Conservation (phyloP, 1,140 invertebrate genomes). For the Schmidtea mediterranea region DNA sequence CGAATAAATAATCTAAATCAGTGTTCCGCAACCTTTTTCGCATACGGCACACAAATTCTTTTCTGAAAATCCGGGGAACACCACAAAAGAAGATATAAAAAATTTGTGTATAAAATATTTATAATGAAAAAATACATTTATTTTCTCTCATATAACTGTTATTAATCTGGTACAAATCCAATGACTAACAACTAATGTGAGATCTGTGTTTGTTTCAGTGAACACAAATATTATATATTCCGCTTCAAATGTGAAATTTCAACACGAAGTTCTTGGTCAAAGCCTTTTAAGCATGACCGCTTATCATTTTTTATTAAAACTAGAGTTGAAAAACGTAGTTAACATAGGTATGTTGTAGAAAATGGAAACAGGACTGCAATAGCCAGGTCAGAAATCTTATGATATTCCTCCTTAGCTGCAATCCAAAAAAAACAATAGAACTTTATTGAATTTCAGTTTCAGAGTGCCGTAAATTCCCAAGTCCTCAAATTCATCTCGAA, state of each 20-base stretch:
- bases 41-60: too few relatives aligned
- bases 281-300: neutral
- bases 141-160: too few relatives aligned
- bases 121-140: too few relatives aligned
- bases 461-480: neutral
- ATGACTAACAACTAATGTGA: neutral
- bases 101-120: too few relatives aligned
- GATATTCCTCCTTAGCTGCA: neutral
- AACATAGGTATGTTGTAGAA: neutral
- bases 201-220: neutral
- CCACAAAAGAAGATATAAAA: too few relatives aligned
- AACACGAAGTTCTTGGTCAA: neutral
- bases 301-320: constrained; percentile 1
- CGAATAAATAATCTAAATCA: too few relatives aligned
- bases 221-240: constrained; percentile 2
- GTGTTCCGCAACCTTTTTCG: too few relatives aligned
- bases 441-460: neutral
- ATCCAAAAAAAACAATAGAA: neutral
- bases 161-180: too few relatives aligned
- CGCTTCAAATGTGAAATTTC: neutral
- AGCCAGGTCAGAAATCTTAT: neutral
- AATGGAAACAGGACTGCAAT: neutral
- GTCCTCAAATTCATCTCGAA: neutral
- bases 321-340: neutral
- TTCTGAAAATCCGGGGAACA: too few relatives aligned